Conservation (phyloP, 1,140 invertebrate species). For the Muscidifurax raptorellus region DNA sequence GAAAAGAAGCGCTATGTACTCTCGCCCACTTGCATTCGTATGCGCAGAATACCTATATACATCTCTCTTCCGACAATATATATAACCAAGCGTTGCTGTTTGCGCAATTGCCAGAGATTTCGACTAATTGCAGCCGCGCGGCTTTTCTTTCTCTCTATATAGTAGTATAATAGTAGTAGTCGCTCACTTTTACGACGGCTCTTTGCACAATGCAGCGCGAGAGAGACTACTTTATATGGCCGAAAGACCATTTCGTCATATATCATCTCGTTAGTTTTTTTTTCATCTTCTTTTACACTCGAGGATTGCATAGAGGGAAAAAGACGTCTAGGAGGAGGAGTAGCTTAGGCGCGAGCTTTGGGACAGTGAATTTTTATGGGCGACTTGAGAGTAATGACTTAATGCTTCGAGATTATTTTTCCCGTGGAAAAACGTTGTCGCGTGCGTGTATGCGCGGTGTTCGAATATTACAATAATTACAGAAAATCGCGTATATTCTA, state of each 20-base stretch:
- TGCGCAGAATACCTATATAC: background rate
- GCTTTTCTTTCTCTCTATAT: background rate
- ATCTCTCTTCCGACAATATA: background rate
- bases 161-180: background rate
- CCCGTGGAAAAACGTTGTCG: background rate
- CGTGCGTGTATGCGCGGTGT: background rate
- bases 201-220: conserved; percentile 17
- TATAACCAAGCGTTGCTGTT: background rate
- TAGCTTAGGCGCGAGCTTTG: background rate
- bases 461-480: background rate
- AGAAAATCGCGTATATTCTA: background rate
- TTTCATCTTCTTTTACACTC: background rate
- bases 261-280: conserved; percentile 8
- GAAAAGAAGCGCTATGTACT: background rate
- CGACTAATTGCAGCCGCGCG: conserved; percentile 20
- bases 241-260: conserved; percentile 18
- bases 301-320: background rate
- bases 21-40: background rate
- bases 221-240: background rate
- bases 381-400: background rate
- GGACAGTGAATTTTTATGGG: background rate
- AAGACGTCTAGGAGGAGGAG: background rate
- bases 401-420: background rate
- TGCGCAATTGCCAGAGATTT: conserved; percentile 13
- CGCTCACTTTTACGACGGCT: conserved; percentile 32